Base-by-base conservation (phyloP, 2,113 vertebrate genomes). In the Holacanthus passer region DNA sequence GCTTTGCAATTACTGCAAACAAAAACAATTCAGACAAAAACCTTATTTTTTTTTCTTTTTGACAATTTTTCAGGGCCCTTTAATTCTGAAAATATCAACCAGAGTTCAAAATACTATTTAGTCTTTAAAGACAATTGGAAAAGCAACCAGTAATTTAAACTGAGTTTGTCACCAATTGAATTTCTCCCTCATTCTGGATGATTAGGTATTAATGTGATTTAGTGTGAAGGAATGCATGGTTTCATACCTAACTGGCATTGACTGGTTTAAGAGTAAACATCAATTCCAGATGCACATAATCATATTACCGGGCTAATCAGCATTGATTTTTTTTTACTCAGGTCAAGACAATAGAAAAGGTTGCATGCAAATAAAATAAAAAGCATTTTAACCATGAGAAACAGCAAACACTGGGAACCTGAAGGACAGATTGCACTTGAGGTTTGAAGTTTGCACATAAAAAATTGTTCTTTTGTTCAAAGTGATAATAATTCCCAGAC, bases 231-330 rank as follows among this genome's bases (percentile, higher is more conserved):
- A 91, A 89, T 87, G 87, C 92, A 90, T 81, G 90, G 86, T 89
- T 87, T 91, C 89, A 82, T 82, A 93, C 83, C 81, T 94, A 94
- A 94, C 84, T 83, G 80, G 75, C 84, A 93, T 94, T 77, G 93
- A 94, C 89, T 83, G 82, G 17, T 83, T 91, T 85, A 88, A 92
- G 88, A 93, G 88, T 88, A 91, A 92, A 94, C 85, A 73, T 93
- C 92, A 93, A 94, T 94, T 89, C 77, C 72, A 92, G 85, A 90
- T 87, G 82, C 91, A 86, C 71, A 91, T 93, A 89, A 93, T 95
- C 90, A 94, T 95, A 93, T 95, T 93, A 94, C 82, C 41, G 12
- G 37, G 64, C 82, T 94, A 94, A 94, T 93, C 84, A 72, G 45
- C 81, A 95, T 94, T 68, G 94, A 94, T 89, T 90, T 87, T 82